phyloP scores from a whole-genome alignment of 2,797 vertebrate species.

The Orientallactaga sibirica region DNA sequence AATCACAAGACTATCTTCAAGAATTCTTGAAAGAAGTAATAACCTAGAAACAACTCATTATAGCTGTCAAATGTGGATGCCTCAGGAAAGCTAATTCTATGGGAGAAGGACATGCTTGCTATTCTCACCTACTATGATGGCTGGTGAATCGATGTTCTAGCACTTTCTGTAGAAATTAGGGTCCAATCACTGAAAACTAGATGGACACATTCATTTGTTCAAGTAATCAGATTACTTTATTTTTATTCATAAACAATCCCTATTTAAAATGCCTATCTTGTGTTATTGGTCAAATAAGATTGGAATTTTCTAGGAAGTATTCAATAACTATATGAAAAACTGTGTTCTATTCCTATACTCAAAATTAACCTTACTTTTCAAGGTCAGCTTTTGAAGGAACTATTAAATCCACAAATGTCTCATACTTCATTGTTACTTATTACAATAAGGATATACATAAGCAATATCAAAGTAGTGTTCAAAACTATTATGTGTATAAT shows the following conservation, averaged over 20 bases:
- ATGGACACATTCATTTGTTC: neutral
- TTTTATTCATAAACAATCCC: neutral
- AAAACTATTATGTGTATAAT: neutral
- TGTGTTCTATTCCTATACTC: neutral
- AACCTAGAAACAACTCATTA: neutral
- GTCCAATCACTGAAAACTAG: neutral
- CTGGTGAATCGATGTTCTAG: neutral
- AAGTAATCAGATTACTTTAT: neutral
- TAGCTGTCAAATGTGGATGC: neutral
- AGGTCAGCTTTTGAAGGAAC: neutral
- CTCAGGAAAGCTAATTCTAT: neutral
- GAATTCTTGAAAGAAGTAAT: neutral
- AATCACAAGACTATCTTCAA: neutral
- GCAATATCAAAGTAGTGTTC: neutral
- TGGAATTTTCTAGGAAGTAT: neutral
- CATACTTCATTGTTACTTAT: neutral
- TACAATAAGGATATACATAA: neutral
- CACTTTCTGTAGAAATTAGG: neutral
- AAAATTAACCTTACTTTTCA: neutral
- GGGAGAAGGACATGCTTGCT: neutral
- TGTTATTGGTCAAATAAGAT: neutral
- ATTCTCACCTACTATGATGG: neutral
- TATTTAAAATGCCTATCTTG: neutral
- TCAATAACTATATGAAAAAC: neutral
- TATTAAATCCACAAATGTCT: neutral